A percentile compares a stretch with the other conserved stretches of the same genome.
Conservation (phyloP, 2,888 invertebrate species). For the Dorcus parallelipipedus region DNA sequence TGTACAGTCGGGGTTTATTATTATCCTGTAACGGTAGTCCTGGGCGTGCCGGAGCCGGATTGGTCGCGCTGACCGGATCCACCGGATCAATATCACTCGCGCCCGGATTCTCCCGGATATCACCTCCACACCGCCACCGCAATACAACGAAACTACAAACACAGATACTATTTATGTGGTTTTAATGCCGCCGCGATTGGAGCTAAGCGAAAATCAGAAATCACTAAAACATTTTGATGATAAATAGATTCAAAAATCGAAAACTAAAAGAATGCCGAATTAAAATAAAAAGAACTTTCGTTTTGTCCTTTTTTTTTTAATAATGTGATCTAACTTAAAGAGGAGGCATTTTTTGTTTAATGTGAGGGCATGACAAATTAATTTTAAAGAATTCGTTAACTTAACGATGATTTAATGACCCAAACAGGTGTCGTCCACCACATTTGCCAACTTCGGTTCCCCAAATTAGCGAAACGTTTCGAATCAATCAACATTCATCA, state of each 20-base stretch:
- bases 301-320: no score
- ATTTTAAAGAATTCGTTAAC: background rate
- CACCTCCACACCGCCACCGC: slow-evolving; percentile 33
- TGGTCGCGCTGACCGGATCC: slow-evolving; percentile 44
- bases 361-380: background rate
- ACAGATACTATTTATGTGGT: slow-evolving; percentile 15
- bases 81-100: slow-evolving; percentile 47
- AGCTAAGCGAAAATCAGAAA: background rate
- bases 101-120: slow-evolving; percentile 45
- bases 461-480: background rate
- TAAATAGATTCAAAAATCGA: no score
- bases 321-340: no score
- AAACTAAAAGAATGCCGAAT: no score
- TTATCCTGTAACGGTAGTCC: slow-evolving; percentile 16
- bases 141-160: slow-evolving; percentile 19
- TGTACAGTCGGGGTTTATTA: slow-evolving; percentile 6
- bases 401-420: background rate
- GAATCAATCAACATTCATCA: background rate
- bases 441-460: background rate
- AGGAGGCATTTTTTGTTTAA: no score
- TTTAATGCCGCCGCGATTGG: slow-evolving; percentile 4
- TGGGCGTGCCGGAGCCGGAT: slow-evolving; percentile 45
- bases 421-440: background rate
- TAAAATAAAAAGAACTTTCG: no score
- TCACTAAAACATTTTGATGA: no score